Percentiles rank a stretch among this genome's conserved stretches.
phyloP scores from a whole-genome alignment of 1,140 invertebrate species.

The Drosophila subobscura region DNA sequence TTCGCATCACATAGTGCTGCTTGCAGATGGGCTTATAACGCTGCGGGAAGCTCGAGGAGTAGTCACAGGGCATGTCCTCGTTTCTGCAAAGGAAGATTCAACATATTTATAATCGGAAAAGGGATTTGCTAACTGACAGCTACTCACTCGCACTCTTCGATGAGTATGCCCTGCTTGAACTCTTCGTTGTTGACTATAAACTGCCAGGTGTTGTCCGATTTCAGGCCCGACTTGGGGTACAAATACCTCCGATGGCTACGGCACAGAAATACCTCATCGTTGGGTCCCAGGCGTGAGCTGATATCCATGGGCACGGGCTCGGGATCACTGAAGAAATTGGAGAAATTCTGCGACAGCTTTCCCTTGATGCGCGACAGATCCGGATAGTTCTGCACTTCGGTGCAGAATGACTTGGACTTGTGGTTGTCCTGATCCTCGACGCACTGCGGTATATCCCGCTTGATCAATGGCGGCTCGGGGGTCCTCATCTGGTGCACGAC shows the following conservation, averaged over 20 bases:
- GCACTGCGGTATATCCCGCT: conserved; percentile 3
- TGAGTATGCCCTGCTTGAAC: conserved; percentile 71
- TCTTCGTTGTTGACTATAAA: conserved; percentile 74
- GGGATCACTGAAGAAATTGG: conserved; percentile 62
- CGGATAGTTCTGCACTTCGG: conserved; percentile 70
- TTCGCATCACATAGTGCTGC: conserved; percentile 85
- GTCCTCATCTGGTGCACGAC: conserved; percentile 10
- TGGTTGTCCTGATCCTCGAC: conserved; percentile 47
- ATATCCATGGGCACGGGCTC: conserved; percentile 53
- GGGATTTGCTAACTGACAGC: background rate
- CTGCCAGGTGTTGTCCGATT: conserved; percentile 59
- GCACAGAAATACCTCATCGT: conserved; percentile 62
- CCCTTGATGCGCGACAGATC: conserved; percentile 56
- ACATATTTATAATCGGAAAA: background rate
- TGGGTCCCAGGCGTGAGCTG: conserved; percentile 47
- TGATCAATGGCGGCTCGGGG: background rate
- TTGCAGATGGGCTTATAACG: conserved; percentile 86
- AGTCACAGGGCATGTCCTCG: conserved; percentile 69
- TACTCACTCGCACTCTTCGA: conserved; percentile 83
- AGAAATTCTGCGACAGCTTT: conserved; percentile 43
- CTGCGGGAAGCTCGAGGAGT: conserved; percentile 82
- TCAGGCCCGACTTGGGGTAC: conserved; percentile 57
- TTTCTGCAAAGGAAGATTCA: conserved; percentile 46
- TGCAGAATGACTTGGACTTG: conserved; percentile 65
- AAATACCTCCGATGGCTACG: conserved; percentile 38